Conservation (phyloP, 2,888 invertebrate species). For the Trissolcus japonicus region DNA sequence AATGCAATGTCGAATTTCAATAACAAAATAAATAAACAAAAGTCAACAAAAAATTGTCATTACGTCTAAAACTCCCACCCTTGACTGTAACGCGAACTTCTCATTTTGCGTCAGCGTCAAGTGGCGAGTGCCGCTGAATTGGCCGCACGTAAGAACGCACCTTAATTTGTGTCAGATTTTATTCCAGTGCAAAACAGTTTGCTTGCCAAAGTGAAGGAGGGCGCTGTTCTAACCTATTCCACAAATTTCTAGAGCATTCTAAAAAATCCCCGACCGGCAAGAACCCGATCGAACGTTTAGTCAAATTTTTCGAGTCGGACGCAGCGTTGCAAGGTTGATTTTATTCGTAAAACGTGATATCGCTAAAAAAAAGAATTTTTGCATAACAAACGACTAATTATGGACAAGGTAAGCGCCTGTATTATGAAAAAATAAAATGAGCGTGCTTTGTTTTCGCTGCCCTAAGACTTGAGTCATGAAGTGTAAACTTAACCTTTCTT, state of each 20-base stretch:
- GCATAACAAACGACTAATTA: slow-evolving; percentile 10
- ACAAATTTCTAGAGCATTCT: slow-evolving; percentile 51
- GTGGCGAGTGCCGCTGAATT: neutral
- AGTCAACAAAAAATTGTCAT: no score
- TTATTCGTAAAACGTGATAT: slow-evolving; percentile 2
- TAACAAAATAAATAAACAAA: neutral
- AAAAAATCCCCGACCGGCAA: slow-evolving; percentile 37
- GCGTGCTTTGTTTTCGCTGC: slow-evolving; percentile 6
- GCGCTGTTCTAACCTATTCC: slow-evolving; percentile 21
- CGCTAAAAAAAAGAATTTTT: neutral
- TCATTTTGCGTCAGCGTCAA: no score
- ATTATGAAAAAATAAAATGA: neutral
- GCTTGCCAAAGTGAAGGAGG: slow-evolving; percentile 7
- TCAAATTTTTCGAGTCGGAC: slow-evolving; percentile 13
- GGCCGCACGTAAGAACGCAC: no score
- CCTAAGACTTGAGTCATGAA: neutral
- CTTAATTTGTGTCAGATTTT: neutral
- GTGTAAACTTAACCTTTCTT: slow-evolving; percentile 27
- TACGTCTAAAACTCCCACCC: no score
- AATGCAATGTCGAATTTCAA: no score
- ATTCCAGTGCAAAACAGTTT: neutral
- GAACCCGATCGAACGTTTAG: slow-evolving; percentile 7
- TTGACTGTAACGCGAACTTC: no score
- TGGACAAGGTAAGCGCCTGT: slow-evolving; percentile 32
- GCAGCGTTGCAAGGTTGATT: slow-evolving; percentile 9